Conservation (phyloP, 2,113 vertebrate species). For the Campylomormyrus numenius region DNA sequence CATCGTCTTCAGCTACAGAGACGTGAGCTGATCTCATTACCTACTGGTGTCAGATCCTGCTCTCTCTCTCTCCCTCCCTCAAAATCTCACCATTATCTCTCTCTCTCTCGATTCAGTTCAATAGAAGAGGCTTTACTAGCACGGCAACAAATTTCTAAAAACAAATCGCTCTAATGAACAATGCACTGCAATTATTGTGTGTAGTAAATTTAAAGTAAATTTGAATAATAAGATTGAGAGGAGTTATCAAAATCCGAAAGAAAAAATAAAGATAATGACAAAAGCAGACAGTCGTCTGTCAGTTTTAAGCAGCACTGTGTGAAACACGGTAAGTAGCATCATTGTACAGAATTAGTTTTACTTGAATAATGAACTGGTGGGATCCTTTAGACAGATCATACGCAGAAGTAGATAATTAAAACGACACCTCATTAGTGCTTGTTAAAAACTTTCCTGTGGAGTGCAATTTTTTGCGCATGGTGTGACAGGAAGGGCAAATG, state of each 20-base stretch:
- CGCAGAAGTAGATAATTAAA: neutral
- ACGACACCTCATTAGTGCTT: neutral
- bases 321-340: neutral
- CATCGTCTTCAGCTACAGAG: conserved; percentile 83
- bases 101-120: neutral
- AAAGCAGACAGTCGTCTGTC: neutral
- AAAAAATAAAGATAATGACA: neutral
- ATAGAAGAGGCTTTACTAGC: neutral
- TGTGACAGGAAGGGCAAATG: neutral
- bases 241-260: neutral
- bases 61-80: neutral
- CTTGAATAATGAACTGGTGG: neutral
- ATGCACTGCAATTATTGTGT: neutral
- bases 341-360: neutral
- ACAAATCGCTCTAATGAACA: neutral
- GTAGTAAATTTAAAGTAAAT: neutral
- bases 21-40: conserved; percentile 58
- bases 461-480: neutral
- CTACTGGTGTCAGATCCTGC: neutral
- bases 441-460: neutral
- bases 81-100: neutral
- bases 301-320: neutral
- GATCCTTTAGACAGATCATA: neutral
- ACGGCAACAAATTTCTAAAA: neutral
- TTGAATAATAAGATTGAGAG: neutral